phyloP scores from a whole-genome alignment of 1,140 invertebrate species.

The Acromyrmex echinatior region DNA sequence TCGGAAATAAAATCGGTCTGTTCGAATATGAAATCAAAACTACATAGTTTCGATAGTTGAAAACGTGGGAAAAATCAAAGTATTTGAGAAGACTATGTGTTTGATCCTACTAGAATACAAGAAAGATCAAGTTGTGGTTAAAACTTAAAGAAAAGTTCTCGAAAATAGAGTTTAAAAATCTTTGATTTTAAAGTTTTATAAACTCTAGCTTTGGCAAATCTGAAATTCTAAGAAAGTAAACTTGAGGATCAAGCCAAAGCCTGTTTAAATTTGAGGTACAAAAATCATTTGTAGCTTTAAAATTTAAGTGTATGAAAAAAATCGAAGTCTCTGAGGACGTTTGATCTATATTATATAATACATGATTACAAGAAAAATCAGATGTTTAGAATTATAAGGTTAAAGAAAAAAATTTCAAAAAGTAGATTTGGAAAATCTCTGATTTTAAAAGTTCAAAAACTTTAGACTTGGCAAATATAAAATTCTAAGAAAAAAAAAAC shows the following conservation, averaged over 20 bases:
- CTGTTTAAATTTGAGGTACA: not conserved
- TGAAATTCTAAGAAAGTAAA: not conserved
- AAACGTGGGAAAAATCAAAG: not conserved
- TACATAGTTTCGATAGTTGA: not conserved
- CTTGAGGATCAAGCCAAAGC: not conserved
- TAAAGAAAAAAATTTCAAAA: not conserved
- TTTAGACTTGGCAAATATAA: not conserved
- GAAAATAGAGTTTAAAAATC: not conserved
- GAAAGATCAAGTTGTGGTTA: slow-evolving; percentile 11
- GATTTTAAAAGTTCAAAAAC: not conserved
- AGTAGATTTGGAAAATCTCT: not conserved
- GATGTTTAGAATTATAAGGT: not conserved
- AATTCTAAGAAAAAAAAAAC: not conserved
- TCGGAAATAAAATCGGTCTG: not conserved
- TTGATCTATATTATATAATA: no score
- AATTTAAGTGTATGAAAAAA: not conserved
- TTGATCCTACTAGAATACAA: not conserved
- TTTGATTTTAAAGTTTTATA: not conserved
- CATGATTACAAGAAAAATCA: not conserved
- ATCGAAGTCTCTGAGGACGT: not conserved
- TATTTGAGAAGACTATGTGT: not conserved
- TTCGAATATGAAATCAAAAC: not conserved
- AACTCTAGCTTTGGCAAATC: not conserved
- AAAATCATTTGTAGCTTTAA: not conserved
- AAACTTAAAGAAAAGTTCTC: not conserved